Percentiles rank a stretch among this genome's conserved stretches.
phyloP scores from a whole-genome alignment of 2,113 vertebrate species.

The Anarrhichthys ocellatus region DNA sequence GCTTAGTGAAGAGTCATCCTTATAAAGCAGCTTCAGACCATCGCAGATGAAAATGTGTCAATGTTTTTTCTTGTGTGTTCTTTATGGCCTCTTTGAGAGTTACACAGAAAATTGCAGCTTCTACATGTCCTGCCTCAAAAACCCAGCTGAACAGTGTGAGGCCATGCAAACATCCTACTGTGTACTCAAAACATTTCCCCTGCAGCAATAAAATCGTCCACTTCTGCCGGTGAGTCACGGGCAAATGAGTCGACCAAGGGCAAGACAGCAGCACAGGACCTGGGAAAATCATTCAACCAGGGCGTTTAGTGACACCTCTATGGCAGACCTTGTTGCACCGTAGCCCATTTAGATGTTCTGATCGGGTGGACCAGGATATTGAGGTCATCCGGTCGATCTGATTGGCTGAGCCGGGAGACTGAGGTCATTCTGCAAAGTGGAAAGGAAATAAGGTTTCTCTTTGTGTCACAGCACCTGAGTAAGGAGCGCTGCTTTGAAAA shows the following conservation, averaged over 20 bases:
- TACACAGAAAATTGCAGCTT: conserved; percentile 15
- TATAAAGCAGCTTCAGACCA: conserved; percentile 60
- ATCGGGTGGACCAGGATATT: conserved; percentile 80
- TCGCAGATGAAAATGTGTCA: conserved; percentile 69
- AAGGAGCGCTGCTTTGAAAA: conserved; percentile 4
- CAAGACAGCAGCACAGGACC: conserved; percentile 41
- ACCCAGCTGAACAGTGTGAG: conserved; percentile 7
- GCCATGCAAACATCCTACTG: conserved; percentile 15
- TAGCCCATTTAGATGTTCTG: conserved; percentile 79
- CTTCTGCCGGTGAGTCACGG: conserved; percentile 21
- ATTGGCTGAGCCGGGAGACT: conserved; percentile 68
- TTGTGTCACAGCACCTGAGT: conserved; percentile 32
- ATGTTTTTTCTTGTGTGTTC: conserved; percentile 69
- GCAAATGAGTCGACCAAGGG: conserved; percentile 49
- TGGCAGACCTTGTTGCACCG: conserved; percentile 59
- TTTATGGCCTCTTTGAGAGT: conserved; percentile 41
- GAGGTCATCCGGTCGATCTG: conserved; percentile 75
- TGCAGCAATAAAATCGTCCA: not conserved
- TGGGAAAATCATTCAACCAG: conserved; percentile 70
- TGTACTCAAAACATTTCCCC: conserved; percentile 12
- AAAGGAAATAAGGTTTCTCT: conserved; percentile 82
- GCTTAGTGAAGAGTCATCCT: conserved; percentile 53
- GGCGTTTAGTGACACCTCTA: conserved; percentile 61
- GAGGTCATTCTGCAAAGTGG: conserved; percentile 71
- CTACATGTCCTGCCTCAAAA: not conserved